These are phyloP conservation scores for Pomacea canaliculata DNA, from an alignment of 2,888 invertebrate genomes.

Conservation along the genomic window DNA sequence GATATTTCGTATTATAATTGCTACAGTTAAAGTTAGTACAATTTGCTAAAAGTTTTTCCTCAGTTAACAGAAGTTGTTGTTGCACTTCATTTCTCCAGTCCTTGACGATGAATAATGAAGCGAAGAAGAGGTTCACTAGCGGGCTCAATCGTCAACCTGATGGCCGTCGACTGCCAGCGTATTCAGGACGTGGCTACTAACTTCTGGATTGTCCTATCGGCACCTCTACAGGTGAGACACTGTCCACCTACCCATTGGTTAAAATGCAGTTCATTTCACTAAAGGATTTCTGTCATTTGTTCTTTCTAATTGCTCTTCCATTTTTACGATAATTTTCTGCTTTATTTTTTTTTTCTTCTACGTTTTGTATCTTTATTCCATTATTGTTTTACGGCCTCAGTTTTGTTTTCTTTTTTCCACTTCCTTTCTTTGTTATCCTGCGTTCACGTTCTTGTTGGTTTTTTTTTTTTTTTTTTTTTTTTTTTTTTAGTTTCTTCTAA, in stretches of 20 bases:
- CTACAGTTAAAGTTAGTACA: not conserved
- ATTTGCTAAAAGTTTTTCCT: not conserved
- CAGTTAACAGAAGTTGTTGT: not conserved
- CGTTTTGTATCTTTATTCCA: too few relatives aligned
- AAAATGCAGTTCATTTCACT: not conserved
- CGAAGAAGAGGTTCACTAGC: conserved; percentile 67
- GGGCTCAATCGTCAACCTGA: conserved; percentile 72
- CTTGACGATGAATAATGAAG: conserved; percentile 71
- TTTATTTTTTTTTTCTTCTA: too few relatives aligned
- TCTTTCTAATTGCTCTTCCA: too few relatives aligned
- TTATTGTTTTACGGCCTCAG: too few relatives aligned
- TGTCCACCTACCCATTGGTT: not conserved
- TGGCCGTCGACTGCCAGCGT: conserved; percentile 70
- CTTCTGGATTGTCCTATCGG: conserved; percentile 26
- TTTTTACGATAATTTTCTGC: too few relatives aligned
- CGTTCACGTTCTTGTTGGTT: too few relatives aligned
- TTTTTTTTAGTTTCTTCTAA: too few relatives aligned
- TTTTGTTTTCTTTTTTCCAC: too few relatives aligned
- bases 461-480: too few relatives aligned
- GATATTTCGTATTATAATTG: not conserved
- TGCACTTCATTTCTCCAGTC: conserved; percentile 24
- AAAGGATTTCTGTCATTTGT: too few relatives aligned
- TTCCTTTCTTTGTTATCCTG: too few relatives aligned
- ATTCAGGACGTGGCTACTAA: conserved; percentile 32
- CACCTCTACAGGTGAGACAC: conserved; percentile 29